A percentile compares a stretch with the other conserved stretches of the same genome.
phyloP scores from a whole-genome alignment of 2,113 vertebrate genomes.

The Gopherus flavomarginatus region DNA sequence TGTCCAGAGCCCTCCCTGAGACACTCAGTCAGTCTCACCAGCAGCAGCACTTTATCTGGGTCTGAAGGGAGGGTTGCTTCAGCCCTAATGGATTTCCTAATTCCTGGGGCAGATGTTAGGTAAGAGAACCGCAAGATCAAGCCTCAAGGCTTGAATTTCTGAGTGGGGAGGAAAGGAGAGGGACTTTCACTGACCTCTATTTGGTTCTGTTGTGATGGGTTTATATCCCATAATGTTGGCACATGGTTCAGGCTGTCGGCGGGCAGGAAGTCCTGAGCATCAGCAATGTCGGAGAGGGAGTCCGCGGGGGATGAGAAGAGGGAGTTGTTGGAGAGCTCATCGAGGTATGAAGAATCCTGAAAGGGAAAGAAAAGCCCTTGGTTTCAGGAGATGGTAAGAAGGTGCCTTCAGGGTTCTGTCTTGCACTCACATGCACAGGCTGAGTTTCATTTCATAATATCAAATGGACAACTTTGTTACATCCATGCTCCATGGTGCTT shows the following conservation, averaged over 20 bases:
- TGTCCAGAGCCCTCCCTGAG: not conserved
- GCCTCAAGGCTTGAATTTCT: not conserved
- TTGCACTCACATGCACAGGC: not conserved
- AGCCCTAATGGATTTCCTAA: not conserved
- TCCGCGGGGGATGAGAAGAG: slow-evolving; percentile 92
- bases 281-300: slow-evolving; percentile 91
- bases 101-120: not conserved
- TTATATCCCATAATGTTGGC: slow-evolving; percentile 93
- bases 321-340: slow-evolving; percentile 90
- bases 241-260: slow-evolving; percentile 85
- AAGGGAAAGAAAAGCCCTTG: accelerated
- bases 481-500: not conserved
- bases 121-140: not conserved
- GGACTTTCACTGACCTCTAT: slow-evolving; percentile 80
- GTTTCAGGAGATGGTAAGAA: not conserved
- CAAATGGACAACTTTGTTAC: accelerated
- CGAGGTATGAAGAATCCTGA: slow-evolving; percentile 92
- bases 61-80: not conserved
- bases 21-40: not conserved
- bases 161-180: not conserved
- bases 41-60: not conserved
- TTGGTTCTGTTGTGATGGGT: slow-evolving; percentile 82
- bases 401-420: not conserved
- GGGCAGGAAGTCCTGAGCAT: slow-evolving; percentile 84
- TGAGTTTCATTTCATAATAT: not conserved